Evolutionary conservation across 2,888 invertebrate genomes (phyloP).

Genomic region (Nematopogon swammerdamellus): DNA sequence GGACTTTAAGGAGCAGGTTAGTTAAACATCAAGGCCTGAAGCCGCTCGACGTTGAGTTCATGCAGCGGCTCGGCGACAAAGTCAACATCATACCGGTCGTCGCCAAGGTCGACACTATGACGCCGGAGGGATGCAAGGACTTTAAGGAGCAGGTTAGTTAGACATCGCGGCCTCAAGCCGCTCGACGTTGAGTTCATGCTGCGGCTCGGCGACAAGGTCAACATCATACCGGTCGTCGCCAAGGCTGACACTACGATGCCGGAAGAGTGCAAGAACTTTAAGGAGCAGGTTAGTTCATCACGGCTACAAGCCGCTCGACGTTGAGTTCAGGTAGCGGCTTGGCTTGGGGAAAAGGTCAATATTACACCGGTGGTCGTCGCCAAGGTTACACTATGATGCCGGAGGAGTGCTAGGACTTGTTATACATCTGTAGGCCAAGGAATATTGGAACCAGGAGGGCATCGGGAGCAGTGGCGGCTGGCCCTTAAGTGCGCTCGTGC

Average conservation of each 20-base stretch:
- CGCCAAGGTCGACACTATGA: constrained; percentile 98
- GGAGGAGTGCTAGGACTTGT: constrained; percentile 90
- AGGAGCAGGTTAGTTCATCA: constrained; percentile 85
- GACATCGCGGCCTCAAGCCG: constrained; percentile 91
- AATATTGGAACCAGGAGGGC: too few relatives aligned
- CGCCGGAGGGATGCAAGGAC: constrained; percentile 91
- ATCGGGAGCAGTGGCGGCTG: too few relatives aligned
- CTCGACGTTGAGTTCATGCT: constrained; percentile 99
- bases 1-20: constrained; percentile 93
- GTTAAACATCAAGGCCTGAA: constrained; percentile 89
- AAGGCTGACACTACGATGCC: constrained; percentile 99
- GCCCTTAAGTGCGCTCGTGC: too few relatives aligned
- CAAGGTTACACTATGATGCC: constrained; percentile 98
- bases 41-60: constrained; percentile 97
- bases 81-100: constrained; percentile 99
- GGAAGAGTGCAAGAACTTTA: constrained; percentile 94
- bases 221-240: constrained; percentile 97
- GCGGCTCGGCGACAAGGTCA: constrained; percentile 96
- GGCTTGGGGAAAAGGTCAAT: constrained; percentile 99
- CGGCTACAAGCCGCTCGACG: constrained; percentile 95
- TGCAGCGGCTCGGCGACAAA: constrained; percentile 98
- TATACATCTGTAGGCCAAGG: constrained; percentile 1
- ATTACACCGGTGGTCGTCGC: constrained; percentile 97
- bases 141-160: constrained; percentile 93
- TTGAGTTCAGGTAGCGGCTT: constrained; percentile 98